Evolutionary conservation across 2,113 vertebrate genomes (phyloP).

Genomic region (Puffinus mauretanicus): DNA sequence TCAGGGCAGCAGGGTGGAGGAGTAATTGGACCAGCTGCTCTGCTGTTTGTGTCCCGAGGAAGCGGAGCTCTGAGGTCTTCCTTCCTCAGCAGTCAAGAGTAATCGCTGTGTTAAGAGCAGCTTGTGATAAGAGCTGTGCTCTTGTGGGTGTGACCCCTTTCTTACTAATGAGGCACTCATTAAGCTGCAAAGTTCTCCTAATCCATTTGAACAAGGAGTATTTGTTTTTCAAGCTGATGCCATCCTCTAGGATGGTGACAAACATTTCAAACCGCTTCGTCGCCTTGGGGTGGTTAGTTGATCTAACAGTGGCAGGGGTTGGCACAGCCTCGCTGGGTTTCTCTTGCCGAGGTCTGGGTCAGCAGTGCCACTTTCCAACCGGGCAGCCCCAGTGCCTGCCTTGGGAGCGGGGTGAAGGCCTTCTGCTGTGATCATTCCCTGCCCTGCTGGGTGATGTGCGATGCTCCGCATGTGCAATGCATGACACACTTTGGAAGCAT

Average conservation of each 20-base stretch:
- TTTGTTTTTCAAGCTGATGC: background rate
- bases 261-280: background rate
- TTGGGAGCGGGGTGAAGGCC: background rate
- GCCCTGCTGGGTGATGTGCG: background rate
- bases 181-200: background rate
- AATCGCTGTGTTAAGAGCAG: background rate
- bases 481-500: fast-evolving
- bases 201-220: background rate
- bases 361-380: background rate
- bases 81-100: background rate
- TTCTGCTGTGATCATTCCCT: background rate
- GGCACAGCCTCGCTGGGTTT: background rate
- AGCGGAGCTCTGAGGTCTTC: background rate
- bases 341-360: background rate
- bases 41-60: background rate
- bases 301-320: background rate
- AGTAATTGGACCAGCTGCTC: background rate
- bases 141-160: background rate
- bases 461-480: fast-evolving
- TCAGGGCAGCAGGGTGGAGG: background rate
- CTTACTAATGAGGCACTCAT: conserved; percentile 12
- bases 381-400: background rate
- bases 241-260: background rate
- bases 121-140: background rate
- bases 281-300: background rate